Conservation (phyloP, 2,797 vertebrate species). For the Gastrophryne carolinensis region DNA sequence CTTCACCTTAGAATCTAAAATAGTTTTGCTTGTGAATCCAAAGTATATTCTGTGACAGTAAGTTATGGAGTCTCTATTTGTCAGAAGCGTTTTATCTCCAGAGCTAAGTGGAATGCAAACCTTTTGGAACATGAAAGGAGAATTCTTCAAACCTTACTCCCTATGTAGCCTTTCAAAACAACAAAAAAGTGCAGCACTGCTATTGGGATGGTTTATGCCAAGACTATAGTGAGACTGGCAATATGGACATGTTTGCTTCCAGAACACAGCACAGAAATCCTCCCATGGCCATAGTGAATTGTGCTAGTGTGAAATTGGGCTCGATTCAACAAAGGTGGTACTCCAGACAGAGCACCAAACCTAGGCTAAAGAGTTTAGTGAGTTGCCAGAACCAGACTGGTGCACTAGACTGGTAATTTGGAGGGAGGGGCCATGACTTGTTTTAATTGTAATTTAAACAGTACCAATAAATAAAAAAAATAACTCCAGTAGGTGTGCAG, state of each 20-base stretch:
- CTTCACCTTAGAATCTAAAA: too few species aligned
- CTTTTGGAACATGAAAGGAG: neutral
- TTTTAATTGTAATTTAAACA: too few species aligned
- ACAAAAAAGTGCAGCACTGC: neutral
- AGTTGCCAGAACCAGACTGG: too few species aligned
- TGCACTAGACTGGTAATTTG: too few species aligned
- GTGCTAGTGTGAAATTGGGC: neutral
- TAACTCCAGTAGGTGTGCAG: too few species aligned
- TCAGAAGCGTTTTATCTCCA: neutral
- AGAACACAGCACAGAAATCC: neutral
- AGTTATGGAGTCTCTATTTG: conserved; percentile 3
- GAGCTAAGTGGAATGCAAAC: conserved; percentile 12
- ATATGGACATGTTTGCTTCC: neutral
- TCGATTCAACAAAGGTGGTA: too few species aligned
- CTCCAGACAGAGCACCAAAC: too few species aligned
- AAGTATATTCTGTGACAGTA: neutral
- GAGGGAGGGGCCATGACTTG: too few species aligned
- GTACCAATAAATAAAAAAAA: too few species aligned
- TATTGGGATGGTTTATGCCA: neutral
- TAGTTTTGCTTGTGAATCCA: neutral
- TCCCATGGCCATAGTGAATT: conserved; percentile 9
- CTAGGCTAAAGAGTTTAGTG: too few species aligned
- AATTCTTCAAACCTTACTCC: conserved; percentile 21
- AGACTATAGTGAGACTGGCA: neutral
- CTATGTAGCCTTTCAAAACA: conserved; percentile 9